A percentile compares a stretch with the other conserved stretches of the same genome.
Evolutionary conservation across 1,140 invertebrate species (phyloP).

Genomic region (Nomia melanderi): DNA sequence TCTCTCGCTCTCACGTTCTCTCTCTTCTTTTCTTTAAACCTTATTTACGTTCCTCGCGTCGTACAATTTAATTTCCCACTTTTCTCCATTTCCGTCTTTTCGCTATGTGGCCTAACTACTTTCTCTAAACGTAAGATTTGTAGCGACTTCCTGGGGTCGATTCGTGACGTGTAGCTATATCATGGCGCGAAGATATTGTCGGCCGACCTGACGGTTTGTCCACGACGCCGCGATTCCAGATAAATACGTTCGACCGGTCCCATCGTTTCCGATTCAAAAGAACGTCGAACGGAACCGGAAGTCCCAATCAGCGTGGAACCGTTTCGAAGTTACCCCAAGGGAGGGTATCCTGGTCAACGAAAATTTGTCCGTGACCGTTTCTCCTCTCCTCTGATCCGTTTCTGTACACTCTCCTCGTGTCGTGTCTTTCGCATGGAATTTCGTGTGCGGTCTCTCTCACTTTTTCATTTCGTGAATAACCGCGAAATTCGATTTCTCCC

Average conservation of each 20-base stretch:
- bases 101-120: constrained; percentile 34
- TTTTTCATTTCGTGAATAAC: neutral
- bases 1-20: neutral
- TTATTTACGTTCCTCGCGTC: constrained; percentile 23
- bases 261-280: neutral
- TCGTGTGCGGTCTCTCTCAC: neutral
- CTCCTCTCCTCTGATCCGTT: no score
- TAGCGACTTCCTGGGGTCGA: constrained; percentile 38
- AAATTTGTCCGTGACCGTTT: neutral
- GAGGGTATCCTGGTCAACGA: neutral
- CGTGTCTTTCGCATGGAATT: neutral
- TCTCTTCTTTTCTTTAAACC: constrained; percentile 5
- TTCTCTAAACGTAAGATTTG: constrained; percentile 39
- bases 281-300: neutral
- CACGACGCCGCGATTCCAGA: neutral
- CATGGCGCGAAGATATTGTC: neutral
- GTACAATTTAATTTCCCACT: constrained; percentile 1
- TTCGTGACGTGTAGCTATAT: constrained; percentile 49
- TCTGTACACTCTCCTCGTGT: no score
- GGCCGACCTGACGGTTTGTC: neutral
- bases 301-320: neutral
- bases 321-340: neutral
- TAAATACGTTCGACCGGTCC: neutral
- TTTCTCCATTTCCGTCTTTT: neutral
- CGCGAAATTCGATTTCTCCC: neutral